Evolutionary conservation across 2,113 vertebrate species (phyloP).

Genomic region (human): GRCh38 chr3:172148501-172149000

Average conservation of each 20-base stretch:
- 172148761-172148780: conserved; percentile 4
- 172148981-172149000: conserved; percentile 52
- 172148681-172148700: conserved; percentile 42
- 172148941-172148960: conserved; percentile 2
- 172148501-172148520: neutral
- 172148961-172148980: conserved; percentile 41
- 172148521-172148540: neutral
- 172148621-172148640: neutral
- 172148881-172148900: conserved; percentile 39
- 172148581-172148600: neutral
- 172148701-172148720: conserved; percentile 10
- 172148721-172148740: conserved; percentile 18
- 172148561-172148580: neutral
- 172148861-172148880: conserved; percentile 36
- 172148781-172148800: neutral
- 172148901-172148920: conserved; percentile 62
- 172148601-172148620: neutral
- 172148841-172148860: conserved; percentile 66
- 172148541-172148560: neutral
- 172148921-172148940: conserved; percentile 52
- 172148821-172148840: conserved; percentile 38
- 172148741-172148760: conserved; percentile 1
- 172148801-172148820: conserved; percentile 41
- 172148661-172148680: conserved; percentile 9
- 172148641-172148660: conserved; percentile 38